These are phyloP conservation scores for Chaetodon trifascialis DNA, from an alignment of 2,113 vertebrate genomes.

Conservation along the genomic window DNA sequence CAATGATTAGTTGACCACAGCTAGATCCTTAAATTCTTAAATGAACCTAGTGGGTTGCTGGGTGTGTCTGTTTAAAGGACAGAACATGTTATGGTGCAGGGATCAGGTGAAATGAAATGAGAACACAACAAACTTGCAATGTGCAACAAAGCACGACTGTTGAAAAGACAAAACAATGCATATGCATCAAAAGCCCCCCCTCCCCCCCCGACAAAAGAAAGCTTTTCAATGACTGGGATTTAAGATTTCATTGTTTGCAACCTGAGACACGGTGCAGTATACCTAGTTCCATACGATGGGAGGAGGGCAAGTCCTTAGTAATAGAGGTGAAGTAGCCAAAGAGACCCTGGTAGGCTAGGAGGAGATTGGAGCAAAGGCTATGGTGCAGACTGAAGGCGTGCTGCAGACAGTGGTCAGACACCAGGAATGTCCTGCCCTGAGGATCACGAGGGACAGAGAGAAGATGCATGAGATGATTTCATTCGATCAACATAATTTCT, in stretches of 20 bases:
- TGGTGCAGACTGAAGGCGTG: slow-evolving; percentile 95
- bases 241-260: not conserved
- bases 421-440: slow-evolving; percentile 93
- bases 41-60: slow-evolving; percentile 3
- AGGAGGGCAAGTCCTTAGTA: slow-evolving; percentile 92
- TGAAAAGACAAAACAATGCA: slow-evolving; percentile 53
- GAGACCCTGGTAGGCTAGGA: slow-evolving; percentile 94
- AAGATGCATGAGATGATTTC: not conserved
- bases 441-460: slow-evolving; percentile 37
- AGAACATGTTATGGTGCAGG: slow-evolving; percentile 24
- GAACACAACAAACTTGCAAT: slow-evolving; percentile 44
- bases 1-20: slow-evolving; percentile 5
- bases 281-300: slow-evolving; percentile 95
- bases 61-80: slow-evolving; percentile 34
- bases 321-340: slow-evolving; percentile 93
- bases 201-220: slow-evolving; percentile 5
- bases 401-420: slow-evolving; percentile 94
- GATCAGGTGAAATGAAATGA: slow-evolving; percentile 65
- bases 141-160: slow-evolving; percentile 34
- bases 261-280: slow-evolving; percentile 18
- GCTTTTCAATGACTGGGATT: not conserved
- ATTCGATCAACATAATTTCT: slow-evolving; percentile 1
- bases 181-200: slow-evolving; percentile 1
- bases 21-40: slow-evolving; percentile 6
- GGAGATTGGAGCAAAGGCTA: slow-evolving; percentile 92